phyloP scores from a whole-genome alignment of 2,113 vertebrate genomes.

The Pituophis catenifer region DNA sequence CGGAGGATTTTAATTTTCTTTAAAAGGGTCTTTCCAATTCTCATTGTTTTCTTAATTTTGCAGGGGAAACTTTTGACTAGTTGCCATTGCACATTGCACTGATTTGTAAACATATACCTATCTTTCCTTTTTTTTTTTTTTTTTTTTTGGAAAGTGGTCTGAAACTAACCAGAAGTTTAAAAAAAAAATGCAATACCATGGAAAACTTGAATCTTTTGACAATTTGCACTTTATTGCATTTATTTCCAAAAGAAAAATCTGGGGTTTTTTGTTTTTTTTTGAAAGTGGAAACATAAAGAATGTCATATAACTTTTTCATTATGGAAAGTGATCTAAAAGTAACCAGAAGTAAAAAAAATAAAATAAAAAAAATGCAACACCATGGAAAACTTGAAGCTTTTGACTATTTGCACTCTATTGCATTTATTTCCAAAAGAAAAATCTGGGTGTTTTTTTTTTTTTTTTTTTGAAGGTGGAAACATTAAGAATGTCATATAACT shows the following conservation, averaged over 20 bases:
- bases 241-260: background rate
- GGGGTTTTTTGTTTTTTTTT: too few species aligned
- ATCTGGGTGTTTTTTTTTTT: background rate
- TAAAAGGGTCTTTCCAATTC: background rate
- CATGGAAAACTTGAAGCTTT: background rate
- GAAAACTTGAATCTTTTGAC: background rate
- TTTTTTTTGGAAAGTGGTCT: background rate
- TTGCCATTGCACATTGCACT: background rate
- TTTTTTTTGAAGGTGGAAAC: background rate
- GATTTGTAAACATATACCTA: background rate
- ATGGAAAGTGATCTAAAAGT: background rate
- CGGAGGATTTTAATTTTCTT: constrained; percentile 37
- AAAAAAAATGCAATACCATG: background rate
- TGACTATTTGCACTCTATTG: background rate
- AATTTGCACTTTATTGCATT: background rate
- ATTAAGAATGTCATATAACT: background rate
- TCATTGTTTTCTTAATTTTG: background rate
- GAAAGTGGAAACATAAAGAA: too few species aligned
- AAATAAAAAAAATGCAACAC: background rate
- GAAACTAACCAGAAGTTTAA: background rate
- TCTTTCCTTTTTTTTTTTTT: background rate
- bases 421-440: background rate
- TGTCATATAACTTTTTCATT: too few species aligned
- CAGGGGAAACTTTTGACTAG: background rate
- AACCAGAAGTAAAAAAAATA: background rate